Evolutionary conservation across 2,113 vertebrate genomes (phyloP).

Genomic region (Heterotilapia buettikoferi): DNA sequence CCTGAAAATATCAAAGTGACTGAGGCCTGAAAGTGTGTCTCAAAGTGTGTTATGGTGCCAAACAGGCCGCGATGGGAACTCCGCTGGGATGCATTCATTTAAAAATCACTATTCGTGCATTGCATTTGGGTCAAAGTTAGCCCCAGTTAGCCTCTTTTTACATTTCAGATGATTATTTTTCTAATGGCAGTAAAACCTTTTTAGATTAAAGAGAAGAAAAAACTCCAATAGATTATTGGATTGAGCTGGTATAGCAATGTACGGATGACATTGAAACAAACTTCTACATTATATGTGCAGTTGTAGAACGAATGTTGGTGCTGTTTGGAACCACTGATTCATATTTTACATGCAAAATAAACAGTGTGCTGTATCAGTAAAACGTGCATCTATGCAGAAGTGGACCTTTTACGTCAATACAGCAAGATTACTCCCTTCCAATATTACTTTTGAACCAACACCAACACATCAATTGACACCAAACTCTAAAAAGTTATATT

Average conservation of each 20-base stretch:
- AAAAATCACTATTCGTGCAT: neutral
- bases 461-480: neutral
- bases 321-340: neutral
- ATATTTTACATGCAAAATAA: neutral
- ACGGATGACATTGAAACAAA: neutral
- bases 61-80: neutral
- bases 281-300: neutral
- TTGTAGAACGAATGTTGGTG: neutral
- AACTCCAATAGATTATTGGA: neutral
- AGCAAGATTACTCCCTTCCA: neutral
- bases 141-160: slow-evolving; percentile 24
- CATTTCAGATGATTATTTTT: neutral
- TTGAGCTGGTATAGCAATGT: neutral
- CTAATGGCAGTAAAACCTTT: neutral
- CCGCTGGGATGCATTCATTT: slow-evolving; percentile 7
- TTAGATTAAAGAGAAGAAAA: neutral
- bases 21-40: slow-evolving; percentile 26
- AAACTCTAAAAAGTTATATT: neutral
- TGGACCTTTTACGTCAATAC: neutral
- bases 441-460: neutral
- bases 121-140: slow-evolving; percentile 29
- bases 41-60: slow-evolving; percentile 32
- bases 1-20: slow-evolving; percentile 26
- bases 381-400: neutral
- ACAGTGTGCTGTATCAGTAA: neutral